These are phyloP conservation scores for Ornithorhynchus anatinus DNA, from an alignment of 2,113 vertebrate genomes.

Conservation along the genomic window DNA sequence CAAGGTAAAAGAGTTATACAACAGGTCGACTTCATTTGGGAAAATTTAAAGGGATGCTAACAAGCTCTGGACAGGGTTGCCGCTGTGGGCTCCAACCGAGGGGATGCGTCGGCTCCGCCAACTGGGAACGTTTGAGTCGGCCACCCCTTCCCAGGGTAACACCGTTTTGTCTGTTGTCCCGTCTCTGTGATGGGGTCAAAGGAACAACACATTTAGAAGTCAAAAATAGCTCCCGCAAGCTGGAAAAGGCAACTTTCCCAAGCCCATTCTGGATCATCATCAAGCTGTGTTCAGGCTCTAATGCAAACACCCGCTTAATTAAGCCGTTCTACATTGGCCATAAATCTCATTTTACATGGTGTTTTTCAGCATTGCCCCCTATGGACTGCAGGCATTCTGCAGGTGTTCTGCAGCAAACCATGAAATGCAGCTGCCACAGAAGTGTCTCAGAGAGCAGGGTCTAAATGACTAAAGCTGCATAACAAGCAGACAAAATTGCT, in stretches of 20 bases:
- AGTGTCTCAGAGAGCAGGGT: not conserved
- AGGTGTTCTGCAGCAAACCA: constrained; percentile 56
- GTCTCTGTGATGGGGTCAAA: no score
- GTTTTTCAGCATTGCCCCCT: not conserved
- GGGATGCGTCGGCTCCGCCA: no score
- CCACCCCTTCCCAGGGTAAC: not conserved
- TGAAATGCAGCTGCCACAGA: constrained; percentile 51
- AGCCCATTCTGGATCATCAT: not conserved
- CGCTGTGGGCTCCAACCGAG: no score
- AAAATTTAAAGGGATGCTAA: no score
- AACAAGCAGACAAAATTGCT: constrained; percentile 44
- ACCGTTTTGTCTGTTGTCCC: no score
- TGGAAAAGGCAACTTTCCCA: not conserved
- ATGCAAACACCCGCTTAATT: not conserved
- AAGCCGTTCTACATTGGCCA: not conserved
- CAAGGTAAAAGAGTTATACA: no score
- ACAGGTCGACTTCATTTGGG: no score
- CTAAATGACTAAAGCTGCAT: constrained; percentile 19
- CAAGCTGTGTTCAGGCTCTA: not conserved
- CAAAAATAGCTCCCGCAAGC: not conserved
- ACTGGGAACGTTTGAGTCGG: accelerated
- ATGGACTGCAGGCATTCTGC: constrained; percentile 25
- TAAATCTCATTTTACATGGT: not conserved
- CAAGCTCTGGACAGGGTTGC: no score
- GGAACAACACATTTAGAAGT: not conserved